Evolutionary conservation across 2,797 vertebrate genomes (phyloP).

Genomic region (Synaphobranchus kaupii): DNA sequence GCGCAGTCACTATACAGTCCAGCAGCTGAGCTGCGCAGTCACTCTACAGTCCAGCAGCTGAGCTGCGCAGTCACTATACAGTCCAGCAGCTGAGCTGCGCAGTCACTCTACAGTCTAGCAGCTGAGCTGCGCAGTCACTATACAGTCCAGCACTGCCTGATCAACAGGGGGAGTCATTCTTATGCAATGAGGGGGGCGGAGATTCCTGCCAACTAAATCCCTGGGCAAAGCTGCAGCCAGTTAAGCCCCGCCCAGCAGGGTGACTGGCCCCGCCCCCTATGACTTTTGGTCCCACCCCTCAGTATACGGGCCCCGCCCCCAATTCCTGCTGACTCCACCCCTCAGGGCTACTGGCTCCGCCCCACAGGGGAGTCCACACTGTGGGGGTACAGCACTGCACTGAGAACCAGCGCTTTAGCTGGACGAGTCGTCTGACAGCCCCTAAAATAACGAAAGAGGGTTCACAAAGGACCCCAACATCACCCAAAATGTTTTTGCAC

Average conservation of each 20-base stretch:
- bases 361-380: no score
- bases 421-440: not conserved
- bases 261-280: no score
- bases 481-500: not conserved
- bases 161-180: not conserved
- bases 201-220: not conserved
- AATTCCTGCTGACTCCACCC: no score
- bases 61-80: not conserved
- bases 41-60: not conserved
- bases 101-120: not conserved
- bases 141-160: not conserved
- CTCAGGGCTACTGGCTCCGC: no score
- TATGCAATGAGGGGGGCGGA: not conserved
- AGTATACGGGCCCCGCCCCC: no score
- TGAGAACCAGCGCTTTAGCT: not conserved
- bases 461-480: not conserved
- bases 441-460: not conserved
- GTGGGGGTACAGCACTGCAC: not conserved
- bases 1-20: not conserved
- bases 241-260: not conserved
- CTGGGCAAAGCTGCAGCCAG: not conserved
- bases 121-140: not conserved
- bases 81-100: not conserved
- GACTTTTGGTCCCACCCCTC: no score
- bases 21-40: not conserved